Evolutionary conservation across 2,797 vertebrate species (phyloP), one percentile per base, ranked within the genome.

Genomic region (Valencia hispanica): DNA sequence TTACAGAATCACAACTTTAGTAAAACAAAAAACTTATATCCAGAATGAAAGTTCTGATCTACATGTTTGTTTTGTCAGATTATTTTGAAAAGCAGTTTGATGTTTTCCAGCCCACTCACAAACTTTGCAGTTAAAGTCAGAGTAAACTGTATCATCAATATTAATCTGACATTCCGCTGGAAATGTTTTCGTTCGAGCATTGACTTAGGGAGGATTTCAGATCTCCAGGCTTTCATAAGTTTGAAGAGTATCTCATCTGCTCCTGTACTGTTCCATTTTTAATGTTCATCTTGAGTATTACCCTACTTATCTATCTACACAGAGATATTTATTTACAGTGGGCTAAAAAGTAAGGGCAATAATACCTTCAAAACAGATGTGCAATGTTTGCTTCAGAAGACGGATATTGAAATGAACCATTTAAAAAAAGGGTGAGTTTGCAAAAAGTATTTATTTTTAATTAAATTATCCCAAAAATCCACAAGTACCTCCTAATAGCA

Each of bases 161-260:
- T 68, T 27, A 68, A 53, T 70, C 30, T 74, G 63, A 71, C 47
- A 81, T 68, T 82, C 69, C 51, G 32, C 48, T 75, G 25, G 78
- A 74, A 82, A 47, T 36, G 18, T 27, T 75, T 83, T 77, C 27
- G 68, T 74, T 72, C 50, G 10, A 75, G 2, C 59, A 15, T 71
- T 48, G 32, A 27, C 77, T 77, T 61, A 77, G 41, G 61, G 9
- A 78, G 36, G 72, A 30, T 25, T 84, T 86, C 43, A 51, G 70
- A 50, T 84, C 51, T 22, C 55, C 50, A 72, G 65, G 41, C 32
- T 73, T 43, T 73, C 5, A 48, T 68, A 17, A 66, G 12, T 30
- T 17, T 72, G 45, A 57, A 70, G 27, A 59, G 45, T 53, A 59
- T 48, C 20, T 27, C 30, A 77, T 48, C 9, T 63, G 22, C 39